These are phyloP conservation scores for Epinephelus moara DNA, from an alignment of 2,113 vertebrate genomes.

Conservation along the genomic window DNA sequence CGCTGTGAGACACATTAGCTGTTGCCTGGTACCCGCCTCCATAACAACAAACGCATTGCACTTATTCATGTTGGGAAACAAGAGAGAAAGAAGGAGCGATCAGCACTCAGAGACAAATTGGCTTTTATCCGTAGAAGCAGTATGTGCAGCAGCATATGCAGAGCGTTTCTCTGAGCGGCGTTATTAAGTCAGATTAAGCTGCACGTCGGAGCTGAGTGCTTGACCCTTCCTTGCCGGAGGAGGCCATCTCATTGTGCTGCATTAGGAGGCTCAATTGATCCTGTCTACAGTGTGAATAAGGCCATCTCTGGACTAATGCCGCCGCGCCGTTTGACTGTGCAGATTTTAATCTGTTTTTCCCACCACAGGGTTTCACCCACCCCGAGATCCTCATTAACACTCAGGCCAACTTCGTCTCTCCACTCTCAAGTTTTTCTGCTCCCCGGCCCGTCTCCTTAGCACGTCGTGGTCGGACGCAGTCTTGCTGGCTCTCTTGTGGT, in stretches of 20 bases:
- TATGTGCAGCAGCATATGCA: constrained; percentile 31
- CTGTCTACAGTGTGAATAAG: constrained; percentile 69
- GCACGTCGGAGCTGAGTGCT: constrained; percentile 54
- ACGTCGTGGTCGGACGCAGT: not conserved
- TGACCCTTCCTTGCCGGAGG: constrained; percentile 66
- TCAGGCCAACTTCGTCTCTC: constrained; percentile 17
- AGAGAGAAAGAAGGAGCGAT: constrained; percentile 31
- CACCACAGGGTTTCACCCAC: constrained; percentile 28
- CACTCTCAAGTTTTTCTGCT: not conserved
- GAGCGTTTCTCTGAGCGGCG: constrained; percentile 40
- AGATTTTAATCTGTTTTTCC: constrained; percentile 38
- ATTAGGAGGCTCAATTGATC: constrained; percentile 70
- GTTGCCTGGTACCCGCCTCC: constrained; percentile 52
- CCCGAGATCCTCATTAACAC: constrained; percentile 59
- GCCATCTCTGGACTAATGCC: constrained; percentile 63
- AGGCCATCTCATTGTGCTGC: constrained; percentile 59
- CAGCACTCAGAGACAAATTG: constrained; percentile 64
- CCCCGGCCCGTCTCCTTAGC: constrained; percentile 23
- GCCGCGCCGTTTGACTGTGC: constrained; percentile 16
- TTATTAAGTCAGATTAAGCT: constrained; percentile 76
- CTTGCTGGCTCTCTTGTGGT: constrained; percentile 20
- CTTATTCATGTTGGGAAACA: constrained; percentile 9
- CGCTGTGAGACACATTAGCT: not conserved
- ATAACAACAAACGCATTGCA: constrained; percentile 43
- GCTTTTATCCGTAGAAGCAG: constrained; percentile 50